These are phyloP conservation scores for Diachasma alloeum DNA, from an alignment of 1,140 invertebrate genomes.

Conservation along the genomic window DNA sequence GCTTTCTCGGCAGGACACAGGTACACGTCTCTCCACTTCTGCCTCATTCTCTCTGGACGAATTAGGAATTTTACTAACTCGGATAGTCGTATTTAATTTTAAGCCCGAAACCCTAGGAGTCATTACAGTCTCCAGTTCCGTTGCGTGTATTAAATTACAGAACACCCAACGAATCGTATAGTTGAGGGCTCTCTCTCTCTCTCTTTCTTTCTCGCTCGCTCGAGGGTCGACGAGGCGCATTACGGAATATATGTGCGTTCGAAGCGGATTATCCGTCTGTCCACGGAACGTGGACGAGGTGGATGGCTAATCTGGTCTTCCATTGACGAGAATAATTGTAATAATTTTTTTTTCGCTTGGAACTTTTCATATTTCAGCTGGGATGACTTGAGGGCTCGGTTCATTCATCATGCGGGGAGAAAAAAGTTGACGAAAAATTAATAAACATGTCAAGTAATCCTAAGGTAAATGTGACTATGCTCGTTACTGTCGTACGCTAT, in stretches of 20 bases:
- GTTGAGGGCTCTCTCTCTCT: not conserved
- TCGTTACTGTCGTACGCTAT: too few species aligned
- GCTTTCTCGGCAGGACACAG: conserved; percentile 20
- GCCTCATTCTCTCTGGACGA: conserved; percentile 51
- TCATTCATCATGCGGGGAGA: not conserved
- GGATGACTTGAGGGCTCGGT: not conserved
- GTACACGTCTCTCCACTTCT: not conserved
- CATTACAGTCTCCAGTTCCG: conserved; percentile 60
- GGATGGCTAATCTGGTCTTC: not conserved
- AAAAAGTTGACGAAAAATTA: too few species aligned
- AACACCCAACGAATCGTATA: conserved; percentile 27
- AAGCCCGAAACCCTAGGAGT: conserved; percentile 65
- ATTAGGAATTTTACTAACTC: conserved; percentile 66
- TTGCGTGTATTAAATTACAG: conserved; percentile 62
- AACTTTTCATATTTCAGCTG: not conserved
- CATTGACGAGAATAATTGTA: not conserved
- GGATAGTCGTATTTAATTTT: conserved; percentile 65
- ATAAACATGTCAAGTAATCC: too few species aligned
- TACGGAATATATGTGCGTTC: conserved; percentile 36
- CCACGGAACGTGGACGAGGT: not conserved
- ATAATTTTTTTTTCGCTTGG: not conserved
- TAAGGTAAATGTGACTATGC: too few species aligned
- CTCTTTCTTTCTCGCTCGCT: not conserved
- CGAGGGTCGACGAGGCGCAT: conserved; percentile 32
- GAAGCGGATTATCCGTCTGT: conserved; percentile 40